Evolutionary conservation across 2,797 vertebrate genomes (phyloP).

Genomic region (Ateles fusciceps): DNA sequence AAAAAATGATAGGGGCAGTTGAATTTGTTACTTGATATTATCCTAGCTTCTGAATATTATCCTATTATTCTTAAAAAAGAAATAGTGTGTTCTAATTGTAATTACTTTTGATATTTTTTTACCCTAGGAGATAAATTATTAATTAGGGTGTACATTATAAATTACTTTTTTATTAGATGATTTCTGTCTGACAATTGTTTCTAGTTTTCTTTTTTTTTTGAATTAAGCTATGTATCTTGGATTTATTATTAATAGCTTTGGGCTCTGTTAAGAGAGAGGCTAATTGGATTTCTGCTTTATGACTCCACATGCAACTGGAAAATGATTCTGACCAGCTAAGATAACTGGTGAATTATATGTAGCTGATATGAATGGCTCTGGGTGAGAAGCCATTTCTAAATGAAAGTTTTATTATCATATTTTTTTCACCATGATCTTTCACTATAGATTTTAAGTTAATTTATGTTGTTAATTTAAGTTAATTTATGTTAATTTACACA

Average conservation of each 20-base stretch:
- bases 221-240: slow-evolving; percentile 82
- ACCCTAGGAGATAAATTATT: slow-evolving; percentile 82
- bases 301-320: slow-evolving; percentile 44
- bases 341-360: slow-evolving; percentile 47
- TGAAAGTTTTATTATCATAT: slow-evolving; percentile 40
- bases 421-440: not conserved
- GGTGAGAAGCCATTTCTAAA: slow-evolving; percentile 24
- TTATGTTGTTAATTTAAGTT: slow-evolving; percentile 28
- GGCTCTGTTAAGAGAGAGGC: slow-evolving; percentile 72
- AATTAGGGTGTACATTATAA: slow-evolving; percentile 82
- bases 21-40: slow-evolving; percentile 76
- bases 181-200: slow-evolving; percentile 78
- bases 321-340: slow-evolving; percentile 35
- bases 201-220: not conserved
- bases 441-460: slow-evolving; percentile 40
- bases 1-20: slow-evolving; percentile 58
- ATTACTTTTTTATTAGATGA: slow-evolving; percentile 80
- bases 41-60: slow-evolving; percentile 73
- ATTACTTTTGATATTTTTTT: slow-evolving; percentile 83
- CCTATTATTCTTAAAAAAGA: slow-evolving; percentile 78
- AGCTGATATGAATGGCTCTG: not conserved
- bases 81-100: slow-evolving; percentile 77
- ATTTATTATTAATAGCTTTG: slow-evolving; percentile 84
- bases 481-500: not conserved
- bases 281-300: slow-evolving; percentile 76